A percentile compares a stretch with the other conserved stretches of the same genome.
Conservation (phyloP, 2,888 invertebrate species). For the Parochlus steinenii region DNA sequence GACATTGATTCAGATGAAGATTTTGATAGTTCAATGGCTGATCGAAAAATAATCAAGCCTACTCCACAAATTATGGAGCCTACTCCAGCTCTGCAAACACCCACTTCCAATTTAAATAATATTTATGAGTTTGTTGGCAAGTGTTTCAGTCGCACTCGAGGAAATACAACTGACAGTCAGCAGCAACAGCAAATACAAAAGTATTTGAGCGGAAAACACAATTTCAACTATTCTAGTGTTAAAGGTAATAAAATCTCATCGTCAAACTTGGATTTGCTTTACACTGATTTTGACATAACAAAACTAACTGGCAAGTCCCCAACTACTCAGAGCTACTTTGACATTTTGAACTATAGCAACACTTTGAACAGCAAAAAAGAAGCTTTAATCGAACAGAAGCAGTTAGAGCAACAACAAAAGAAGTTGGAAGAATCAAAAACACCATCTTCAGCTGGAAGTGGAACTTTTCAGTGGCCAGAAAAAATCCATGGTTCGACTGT, state of each 20-base stretch:
- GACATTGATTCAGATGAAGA: conserved; percentile 21
- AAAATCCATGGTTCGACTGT: conserved; percentile 30
- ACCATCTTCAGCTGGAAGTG: not conserved
- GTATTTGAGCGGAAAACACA: too few relatives aligned
- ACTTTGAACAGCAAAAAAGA: too few relatives aligned
- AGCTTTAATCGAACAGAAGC: conserved; percentile 10
- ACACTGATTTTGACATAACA: conserved; percentile 28
- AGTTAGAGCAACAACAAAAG: not conserved
- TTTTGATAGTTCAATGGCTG: conserved; percentile 18
- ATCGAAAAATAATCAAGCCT: conserved; percentile 5
- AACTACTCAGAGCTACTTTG: conserved; percentile 19
- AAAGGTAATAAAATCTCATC: conserved; percentile 6
- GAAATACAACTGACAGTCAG: not conserved
- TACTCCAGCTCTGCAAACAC: conserved; percentile 3
- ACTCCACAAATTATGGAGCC: conserved; percentile 4
- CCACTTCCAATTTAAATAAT: conserved; percentile 11
- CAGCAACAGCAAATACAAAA: conserved; percentile 6
- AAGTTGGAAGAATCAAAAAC: conserved; percentile 6
- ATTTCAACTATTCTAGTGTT: conserved; percentile 1
- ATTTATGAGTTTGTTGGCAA: conserved; percentile 12
- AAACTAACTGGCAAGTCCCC: conserved; percentile 32
- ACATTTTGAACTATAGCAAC: conserved; percentile 8
- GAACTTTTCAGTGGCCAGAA: conserved; percentile 30
- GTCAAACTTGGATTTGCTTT: conserved; percentile 12
- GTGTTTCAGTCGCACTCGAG: conserved; percentile 8